Percentiles rank a stretch among this genome's conserved stretches.
Conservation (phyloP, 2,113 vertebrate genomes). For the Cepphus grylle region DNA sequence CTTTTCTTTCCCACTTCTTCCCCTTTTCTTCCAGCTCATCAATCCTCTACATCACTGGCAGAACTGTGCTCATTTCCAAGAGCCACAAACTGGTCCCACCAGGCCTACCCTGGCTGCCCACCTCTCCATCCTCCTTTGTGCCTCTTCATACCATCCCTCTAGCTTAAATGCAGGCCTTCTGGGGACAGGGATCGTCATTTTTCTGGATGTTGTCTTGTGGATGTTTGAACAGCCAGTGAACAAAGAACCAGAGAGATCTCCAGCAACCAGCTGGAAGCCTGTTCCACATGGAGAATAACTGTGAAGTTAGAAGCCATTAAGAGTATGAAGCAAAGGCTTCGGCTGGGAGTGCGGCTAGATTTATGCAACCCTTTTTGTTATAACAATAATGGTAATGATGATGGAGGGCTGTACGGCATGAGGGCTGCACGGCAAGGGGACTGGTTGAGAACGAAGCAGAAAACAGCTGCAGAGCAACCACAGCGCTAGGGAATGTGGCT, state of each 20-base stretch:
- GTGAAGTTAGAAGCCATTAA: conserved; percentile 39
- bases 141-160: not conserved
- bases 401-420: not conserved
- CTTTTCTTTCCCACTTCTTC: not conserved
- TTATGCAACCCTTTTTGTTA: conserved; percentile 43
- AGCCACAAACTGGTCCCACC: not conserved
- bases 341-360: conserved; percentile 30
- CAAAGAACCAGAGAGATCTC: not conserved
- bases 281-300: not conserved
- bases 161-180: not conserved
- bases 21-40: not conserved
- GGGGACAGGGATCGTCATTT: not conserved
- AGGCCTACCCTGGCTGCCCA: not conserved
- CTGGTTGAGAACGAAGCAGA: not conserved
- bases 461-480: not conserved
- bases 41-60: not conserved
- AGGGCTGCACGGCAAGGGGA: not conserved
- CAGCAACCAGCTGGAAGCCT: not conserved
- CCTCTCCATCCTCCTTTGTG: not conserved
- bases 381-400: conserved; percentile 21
- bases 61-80: not conserved
- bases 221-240: not conserved
- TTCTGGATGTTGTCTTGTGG: not conserved
- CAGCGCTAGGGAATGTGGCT: not conserved
- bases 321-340: not conserved